Percentiles rank a stretch among this genome's conserved stretches.
These are phyloP conservation scores for Ispidina lecontei DNA, from an alignment of 2,797 vertebrate species.

Conservation along the genomic window DNA sequence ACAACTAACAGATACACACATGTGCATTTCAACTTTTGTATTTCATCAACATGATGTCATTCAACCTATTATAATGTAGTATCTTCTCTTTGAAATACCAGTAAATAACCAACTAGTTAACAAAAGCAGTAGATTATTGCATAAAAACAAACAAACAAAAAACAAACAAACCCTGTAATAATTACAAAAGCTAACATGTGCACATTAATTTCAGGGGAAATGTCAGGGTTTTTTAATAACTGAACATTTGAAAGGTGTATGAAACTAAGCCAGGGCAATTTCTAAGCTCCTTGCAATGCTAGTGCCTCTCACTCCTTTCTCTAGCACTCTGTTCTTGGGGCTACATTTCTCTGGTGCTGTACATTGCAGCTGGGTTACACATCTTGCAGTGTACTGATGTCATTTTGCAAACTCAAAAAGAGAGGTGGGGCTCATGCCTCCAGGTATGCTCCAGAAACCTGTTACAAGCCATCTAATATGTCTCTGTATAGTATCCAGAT, in stretches of 20 bases:
- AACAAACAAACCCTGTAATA: fast-evolving
- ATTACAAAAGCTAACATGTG: not conserved
- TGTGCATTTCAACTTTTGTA: not conserved
- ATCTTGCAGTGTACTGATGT: fast-evolving
- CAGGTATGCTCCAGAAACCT: not conserved
- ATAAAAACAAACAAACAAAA: too few relatives aligned
- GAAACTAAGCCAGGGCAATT: not conserved
- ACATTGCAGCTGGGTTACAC: fast-evolving
- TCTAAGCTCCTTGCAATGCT: not conserved
- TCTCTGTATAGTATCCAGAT: fast-evolving
- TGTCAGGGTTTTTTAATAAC: not conserved
- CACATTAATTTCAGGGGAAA: not conserved
- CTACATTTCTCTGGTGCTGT: not conserved
- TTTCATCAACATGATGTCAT: not conserved
- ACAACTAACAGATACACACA: not conserved
- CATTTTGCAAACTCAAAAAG: not conserved
- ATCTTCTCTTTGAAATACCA: not conserved
- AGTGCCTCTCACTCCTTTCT: not conserved
- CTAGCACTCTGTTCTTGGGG: not conserved
- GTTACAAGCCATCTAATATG: not conserved
- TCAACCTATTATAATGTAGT: not conserved
- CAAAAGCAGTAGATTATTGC: not conserved
- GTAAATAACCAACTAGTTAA: not conserved
- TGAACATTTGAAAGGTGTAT: not conserved
- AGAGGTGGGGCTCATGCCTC: not conserved